These are phyloP conservation scores for Drosophila nigromelanica DNA, from an alignment of 1,140 invertebrate genomes.

Conservation along the genomic window DNA sequence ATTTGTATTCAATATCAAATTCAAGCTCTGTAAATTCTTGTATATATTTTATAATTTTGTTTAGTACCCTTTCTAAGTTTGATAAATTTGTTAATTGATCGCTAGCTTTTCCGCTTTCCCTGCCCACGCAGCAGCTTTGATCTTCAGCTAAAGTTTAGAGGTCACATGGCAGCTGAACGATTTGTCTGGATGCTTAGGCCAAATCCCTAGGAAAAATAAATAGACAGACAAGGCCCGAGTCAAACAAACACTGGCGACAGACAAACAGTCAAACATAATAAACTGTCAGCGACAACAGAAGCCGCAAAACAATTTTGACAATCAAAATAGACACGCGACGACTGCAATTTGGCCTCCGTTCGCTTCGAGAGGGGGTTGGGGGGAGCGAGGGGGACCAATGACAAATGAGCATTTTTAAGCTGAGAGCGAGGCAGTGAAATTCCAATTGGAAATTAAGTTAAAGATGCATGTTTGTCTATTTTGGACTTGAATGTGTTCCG, in stretches of 20 bases:
- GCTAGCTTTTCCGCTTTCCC: neutral
- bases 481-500: constrained; percentile 58
- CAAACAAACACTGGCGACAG: constrained; percentile 30
- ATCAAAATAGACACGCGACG: constrained; percentile 70
- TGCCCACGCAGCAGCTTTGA: neutral
- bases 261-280: constrained; percentile 79
- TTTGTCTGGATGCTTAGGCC: constrained; percentile 23
- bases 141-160: constrained; percentile 41
- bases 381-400: constrained; percentile 28
- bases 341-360: constrained; percentile 39
- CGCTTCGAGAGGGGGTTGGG: neutral
- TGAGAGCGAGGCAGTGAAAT: constrained; percentile 39
- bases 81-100: too few species aligned
- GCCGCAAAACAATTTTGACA: constrained; percentile 77
- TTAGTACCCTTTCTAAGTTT: too few species aligned
- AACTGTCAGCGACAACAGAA: constrained; percentile 74
- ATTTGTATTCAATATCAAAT: too few species aligned
- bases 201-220: constrained; percentile 32
- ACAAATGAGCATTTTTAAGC: constrained; percentile 72
- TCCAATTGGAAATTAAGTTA: constrained; percentile 72
- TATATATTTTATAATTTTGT: too few species aligned
- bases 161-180: constrained; percentile 20
- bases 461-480: constrained; percentile 67
- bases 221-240: constrained; percentile 19
- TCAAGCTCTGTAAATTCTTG: too few species aligned